These are phyloP conservation scores for Agrochola macilenta DNA, from an alignment of 2,888 invertebrate genomes.

Conservation along the genomic window DNA sequence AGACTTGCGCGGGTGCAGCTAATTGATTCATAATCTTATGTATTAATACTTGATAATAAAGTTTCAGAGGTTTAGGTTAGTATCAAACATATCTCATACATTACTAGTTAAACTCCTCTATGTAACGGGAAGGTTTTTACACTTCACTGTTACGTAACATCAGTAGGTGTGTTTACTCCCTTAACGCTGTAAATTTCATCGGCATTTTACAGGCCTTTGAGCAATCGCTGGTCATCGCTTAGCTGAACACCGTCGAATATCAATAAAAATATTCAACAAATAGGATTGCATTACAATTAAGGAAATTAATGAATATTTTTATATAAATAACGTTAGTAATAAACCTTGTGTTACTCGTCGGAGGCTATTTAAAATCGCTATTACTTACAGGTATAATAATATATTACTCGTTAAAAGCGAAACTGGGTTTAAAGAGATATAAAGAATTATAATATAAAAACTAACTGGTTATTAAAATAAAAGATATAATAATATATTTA, in stretches of 20 bases:
- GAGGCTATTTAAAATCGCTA: conserved; percentile 8
- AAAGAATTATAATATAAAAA: conserved; percentile 4
- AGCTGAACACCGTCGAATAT: not conserved
- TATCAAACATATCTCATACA: no score
- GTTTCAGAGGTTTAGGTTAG: no score
- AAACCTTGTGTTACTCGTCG: not conserved
- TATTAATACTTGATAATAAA: no score
- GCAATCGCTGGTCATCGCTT: not conserved
- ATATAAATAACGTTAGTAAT: not conserved
- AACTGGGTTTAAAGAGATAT: conserved; percentile 7
- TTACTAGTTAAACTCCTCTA: no score
- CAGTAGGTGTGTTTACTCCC: not conserved
- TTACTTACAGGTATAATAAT: conserved; percentile 5
- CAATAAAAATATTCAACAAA: conserved; percentile 1
- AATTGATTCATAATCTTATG: no score
- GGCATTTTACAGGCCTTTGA: not conserved
- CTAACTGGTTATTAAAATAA: conserved; percentile 45
- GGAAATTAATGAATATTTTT: not conserved
- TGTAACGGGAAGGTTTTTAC: no score
- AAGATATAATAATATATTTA: conserved; percentile 30
- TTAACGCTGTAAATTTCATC: not conserved
- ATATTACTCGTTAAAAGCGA: conserved; percentile 12
- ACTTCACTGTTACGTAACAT: not conserved
- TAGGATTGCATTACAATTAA: conserved; percentile 5
- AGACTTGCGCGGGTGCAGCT: no score